Evolutionary conservation across 2,113 vertebrate genomes (phyloP), one percentile per base, ranked within the genome.

Genomic region (Pterocles orientalis): DNA sequence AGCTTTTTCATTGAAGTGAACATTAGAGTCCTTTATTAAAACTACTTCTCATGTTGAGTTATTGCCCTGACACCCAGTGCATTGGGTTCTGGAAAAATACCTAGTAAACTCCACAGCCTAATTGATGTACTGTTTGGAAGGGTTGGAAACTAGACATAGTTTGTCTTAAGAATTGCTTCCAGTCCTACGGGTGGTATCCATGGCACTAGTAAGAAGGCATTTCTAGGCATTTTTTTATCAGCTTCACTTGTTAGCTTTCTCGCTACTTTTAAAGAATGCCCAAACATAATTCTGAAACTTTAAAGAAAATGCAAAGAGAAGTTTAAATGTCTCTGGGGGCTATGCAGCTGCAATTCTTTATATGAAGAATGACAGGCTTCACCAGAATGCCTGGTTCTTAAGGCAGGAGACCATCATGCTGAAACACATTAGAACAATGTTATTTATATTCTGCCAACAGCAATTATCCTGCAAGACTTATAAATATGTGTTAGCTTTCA

Each of bases 381-480:
- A 96, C 81, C 69, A 95, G 91, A 92, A 87, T 83, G 93, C 93
- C 91, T 95, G 91, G 43, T 87, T 95, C 89, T 91, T 84, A 92
- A 94, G 82, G 77, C 91, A 86, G 73, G 86, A 92, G 89, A 94
- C 94, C 82, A 78, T 83, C 94, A 84, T 79, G 90, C 93, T 94
- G 75, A 87, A 92, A 83, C 88, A 88, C 93, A 72, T 89, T 95
- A 94, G 75, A 94, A 73, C 83, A 86, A 79, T 86, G 77, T 94
- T 95, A 94, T 88, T 96, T 94, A 94, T 95, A 92, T 92, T 94
- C 89, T 96, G 96, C 95, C 94, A 96, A 91, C 95, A 95, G 54
- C 80, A 94, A 93, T 96, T 96, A 94, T 91, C 73, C 61, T 87
- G 81, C 88, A 95, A 96, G 81, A 60, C 89, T 91, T 96, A 88